Percentiles rank a stretch among this genome's conserved stretches.
phyloP scores from a whole-genome alignment of 2,113 vertebrate genomes.

The Hyaena hyaena region DNA sequence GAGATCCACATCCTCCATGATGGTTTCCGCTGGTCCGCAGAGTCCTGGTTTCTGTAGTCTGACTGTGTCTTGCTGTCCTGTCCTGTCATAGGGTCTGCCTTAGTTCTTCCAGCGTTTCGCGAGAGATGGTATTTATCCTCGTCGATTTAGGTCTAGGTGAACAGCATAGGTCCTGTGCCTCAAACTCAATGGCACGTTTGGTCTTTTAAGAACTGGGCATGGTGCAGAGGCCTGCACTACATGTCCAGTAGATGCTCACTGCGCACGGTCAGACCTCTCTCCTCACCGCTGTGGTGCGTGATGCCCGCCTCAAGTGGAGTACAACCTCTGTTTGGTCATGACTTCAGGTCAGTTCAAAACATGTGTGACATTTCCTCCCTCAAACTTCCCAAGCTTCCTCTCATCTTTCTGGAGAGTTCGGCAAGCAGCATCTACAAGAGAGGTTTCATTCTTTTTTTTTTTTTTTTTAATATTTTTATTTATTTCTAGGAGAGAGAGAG shows the following conservation, averaged over 20 bases:
- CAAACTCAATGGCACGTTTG: not conserved
- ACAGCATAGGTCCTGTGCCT: not conserved
- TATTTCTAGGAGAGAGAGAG: no score
- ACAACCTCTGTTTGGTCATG: not conserved
- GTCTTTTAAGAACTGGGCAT: fast-evolving
- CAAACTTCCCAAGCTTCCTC: not conserved
- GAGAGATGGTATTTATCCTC: not conserved
- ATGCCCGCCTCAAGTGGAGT: not conserved
- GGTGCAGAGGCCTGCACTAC: not conserved
- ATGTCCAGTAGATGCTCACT: not conserved
- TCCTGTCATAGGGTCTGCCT: not conserved
- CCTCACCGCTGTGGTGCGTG: not conserved
- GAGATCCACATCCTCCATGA: not conserved
- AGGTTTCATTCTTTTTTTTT: not conserved
- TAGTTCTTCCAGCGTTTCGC: not conserved
- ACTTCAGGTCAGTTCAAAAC: not conserved
- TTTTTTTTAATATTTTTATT: no score
- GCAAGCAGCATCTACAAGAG: not conserved
- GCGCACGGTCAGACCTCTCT: not conserved
- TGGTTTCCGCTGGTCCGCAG: not conserved
- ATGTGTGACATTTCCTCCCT: not conserved
- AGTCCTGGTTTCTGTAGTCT: not conserved
- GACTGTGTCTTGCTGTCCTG: not conserved
- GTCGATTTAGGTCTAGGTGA: not conserved
- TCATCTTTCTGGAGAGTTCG: not conserved